phyloP scores from a whole-genome alignment of 2,113 vertebrate species.

The Eonycteris spelaea region DNA sequence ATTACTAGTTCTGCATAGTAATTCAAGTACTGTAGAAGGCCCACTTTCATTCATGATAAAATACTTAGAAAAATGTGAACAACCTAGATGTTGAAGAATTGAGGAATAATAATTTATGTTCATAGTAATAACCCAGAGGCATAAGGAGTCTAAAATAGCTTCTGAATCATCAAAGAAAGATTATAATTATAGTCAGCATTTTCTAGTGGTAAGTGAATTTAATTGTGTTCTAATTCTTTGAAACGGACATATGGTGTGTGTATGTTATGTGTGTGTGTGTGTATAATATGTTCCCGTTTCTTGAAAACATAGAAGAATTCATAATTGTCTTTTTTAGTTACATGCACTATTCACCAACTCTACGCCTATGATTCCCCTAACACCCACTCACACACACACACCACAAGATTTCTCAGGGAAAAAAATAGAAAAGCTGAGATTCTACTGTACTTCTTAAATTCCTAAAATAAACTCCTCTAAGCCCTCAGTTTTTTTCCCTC shows the following conservation, averaged over 20 bases:
- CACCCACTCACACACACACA: background rate
- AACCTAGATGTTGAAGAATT: constrained; percentile 13
- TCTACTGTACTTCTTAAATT: background rate
- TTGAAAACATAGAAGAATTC: background rate
- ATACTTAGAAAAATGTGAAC: constrained; percentile 14
- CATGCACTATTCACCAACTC: background rate
- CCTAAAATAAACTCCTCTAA: background rate
- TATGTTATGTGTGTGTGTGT: background rate
- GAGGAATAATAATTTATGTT: constrained; percentile 34
- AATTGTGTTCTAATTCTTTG: constrained; percentile 19
- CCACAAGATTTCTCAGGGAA: background rate
- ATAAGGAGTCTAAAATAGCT: constrained; percentile 39
- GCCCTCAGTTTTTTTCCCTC: no score
- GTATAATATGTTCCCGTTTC: background rate
- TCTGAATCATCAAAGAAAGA: constrained; percentile 60
- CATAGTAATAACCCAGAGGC: constrained; percentile 61
- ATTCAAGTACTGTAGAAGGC: background rate
- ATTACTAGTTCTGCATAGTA: background rate
- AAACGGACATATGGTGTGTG: constrained; percentile 5
- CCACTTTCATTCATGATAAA: constrained; percentile 33
- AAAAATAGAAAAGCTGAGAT: background rate
- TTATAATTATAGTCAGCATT: constrained; percentile 47
- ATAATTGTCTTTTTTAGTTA: background rate
- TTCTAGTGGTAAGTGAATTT: constrained; percentile 30
- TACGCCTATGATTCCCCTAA: background rate